Evolutionary conservation across 2,113 vertebrate species (phyloP).

Genomic region (Pangasianodon hypophthalmus): DNA sequence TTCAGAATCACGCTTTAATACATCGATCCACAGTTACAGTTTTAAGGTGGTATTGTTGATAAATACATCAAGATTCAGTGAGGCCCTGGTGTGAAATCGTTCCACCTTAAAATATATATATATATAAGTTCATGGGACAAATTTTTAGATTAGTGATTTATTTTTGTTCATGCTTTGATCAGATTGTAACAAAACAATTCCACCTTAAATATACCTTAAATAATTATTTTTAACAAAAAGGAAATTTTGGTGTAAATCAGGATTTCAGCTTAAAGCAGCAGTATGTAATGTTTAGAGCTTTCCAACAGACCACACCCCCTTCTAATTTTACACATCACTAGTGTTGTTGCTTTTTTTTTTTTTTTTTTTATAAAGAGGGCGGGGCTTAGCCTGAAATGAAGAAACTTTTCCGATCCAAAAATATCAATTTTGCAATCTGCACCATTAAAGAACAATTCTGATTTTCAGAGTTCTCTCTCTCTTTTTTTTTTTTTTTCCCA

Average conservation of each 20-base stretch:
- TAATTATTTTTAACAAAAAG: background rate
- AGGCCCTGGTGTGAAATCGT: background rate
- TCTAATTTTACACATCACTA: background rate
- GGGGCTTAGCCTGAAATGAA: background rate
- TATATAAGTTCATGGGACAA: too few species aligned
- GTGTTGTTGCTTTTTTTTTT: background rate
- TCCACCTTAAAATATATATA: background rate
- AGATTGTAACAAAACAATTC: background rate
- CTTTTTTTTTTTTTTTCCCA: background rate
- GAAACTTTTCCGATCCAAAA: background rate
- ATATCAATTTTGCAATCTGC: too few species aligned
- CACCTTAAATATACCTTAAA: background rate
- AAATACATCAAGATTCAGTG: background rate
- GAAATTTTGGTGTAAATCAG: background rate
- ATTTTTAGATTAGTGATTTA: too few species aligned
- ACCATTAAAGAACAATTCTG: background rate
- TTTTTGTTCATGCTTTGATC: background rate
- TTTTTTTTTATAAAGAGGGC: background rate
- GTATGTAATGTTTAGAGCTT: background rate
- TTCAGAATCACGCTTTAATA: background rate
- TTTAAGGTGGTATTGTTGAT: background rate
- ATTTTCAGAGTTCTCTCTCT: background rate
- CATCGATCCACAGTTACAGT: background rate
- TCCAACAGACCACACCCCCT: background rate
- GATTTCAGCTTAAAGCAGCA: background rate